Conservation (phyloP, 2,113 vertebrate genomes). For the Octodon degus region DNA sequence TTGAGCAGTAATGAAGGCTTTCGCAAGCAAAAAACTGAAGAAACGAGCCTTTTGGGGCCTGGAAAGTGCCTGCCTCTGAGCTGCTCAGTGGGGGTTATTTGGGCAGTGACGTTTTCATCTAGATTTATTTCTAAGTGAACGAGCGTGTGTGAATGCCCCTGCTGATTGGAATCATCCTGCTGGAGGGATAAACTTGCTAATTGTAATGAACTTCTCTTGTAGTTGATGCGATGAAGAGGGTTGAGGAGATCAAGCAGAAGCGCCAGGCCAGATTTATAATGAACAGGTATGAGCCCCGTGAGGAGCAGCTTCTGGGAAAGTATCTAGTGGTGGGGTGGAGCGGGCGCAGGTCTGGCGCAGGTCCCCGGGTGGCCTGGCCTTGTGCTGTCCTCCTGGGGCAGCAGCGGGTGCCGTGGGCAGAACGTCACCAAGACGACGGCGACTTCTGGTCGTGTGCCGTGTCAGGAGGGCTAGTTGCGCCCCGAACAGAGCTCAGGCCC, state of each 20-base stretch:
- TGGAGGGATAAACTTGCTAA: conserved; percentile 42
- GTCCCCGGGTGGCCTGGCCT: not conserved
- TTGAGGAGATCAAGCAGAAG: conserved; percentile 95
- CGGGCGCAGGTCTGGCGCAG: not conserved
- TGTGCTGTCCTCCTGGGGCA: not conserved
- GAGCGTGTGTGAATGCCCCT: not conserved
- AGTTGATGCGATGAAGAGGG: conserved; percentile 97
- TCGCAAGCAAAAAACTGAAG: not conserved
- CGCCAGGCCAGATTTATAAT: conserved; percentile 97
- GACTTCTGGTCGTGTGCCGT: not conserved
- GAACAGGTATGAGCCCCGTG: conserved; percentile 91
- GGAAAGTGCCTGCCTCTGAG: not conserved
- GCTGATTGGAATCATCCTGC: not conserved
- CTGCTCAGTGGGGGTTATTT: not conserved
- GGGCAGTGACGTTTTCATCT: not conserved
- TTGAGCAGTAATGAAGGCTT: not conserved
- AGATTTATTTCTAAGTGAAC: not conserved
- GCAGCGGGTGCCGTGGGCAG: not conserved
- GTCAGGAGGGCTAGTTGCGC: not conserved
- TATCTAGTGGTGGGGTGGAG: not conserved
- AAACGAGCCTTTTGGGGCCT: not conserved
- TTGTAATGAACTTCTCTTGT: conserved; percentile 73
- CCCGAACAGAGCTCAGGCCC: not conserved
- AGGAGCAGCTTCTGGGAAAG: not conserved
- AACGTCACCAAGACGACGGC: not conserved